These are phyloP conservation scores for Dendrocincla fuliginosa DNA, from an alignment of 2,797 vertebrate genomes.

Conservation along the genomic window DNA sequence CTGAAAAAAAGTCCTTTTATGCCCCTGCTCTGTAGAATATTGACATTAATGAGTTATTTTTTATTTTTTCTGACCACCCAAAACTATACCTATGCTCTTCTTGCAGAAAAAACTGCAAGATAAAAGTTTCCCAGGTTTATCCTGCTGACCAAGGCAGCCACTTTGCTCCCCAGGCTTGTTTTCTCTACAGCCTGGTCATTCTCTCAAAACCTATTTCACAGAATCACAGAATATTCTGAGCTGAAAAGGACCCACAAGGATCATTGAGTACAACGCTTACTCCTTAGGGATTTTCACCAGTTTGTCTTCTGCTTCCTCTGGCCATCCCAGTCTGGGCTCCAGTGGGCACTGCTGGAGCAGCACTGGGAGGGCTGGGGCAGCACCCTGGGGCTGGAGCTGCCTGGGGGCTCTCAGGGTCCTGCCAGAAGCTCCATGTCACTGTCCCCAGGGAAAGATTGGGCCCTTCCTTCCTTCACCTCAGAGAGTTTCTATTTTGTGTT, in stretches of 20 bases:
- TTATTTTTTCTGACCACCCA: background rate
- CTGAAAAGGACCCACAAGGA: background rate
- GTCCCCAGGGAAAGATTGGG: background rate
- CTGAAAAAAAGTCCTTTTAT: background rate
- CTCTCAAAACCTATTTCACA: background rate
- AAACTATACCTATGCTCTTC: background rate
- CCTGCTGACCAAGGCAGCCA: accelerated
- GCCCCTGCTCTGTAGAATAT: background rate
- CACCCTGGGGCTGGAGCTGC: accelerated
- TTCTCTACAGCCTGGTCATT: background rate
- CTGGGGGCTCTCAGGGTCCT: background rate
- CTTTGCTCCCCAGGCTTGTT: background rate
- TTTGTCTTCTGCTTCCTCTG: background rate
- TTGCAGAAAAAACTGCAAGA: background rate
- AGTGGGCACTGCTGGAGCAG: accelerated
- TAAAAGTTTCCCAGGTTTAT: background rate
- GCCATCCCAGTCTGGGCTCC: background rate
- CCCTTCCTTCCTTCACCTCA: background rate
- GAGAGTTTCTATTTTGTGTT: background rate
- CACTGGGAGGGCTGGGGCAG: background rate
- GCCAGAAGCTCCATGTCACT: accelerated
- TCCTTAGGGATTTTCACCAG: background rate
- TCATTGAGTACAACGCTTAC: background rate
- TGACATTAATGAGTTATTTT: background rate
- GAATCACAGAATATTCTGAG: background rate